Conservation (phyloP, 2,797 vertebrate species). For the Hafferia zeledoni region DNA sequence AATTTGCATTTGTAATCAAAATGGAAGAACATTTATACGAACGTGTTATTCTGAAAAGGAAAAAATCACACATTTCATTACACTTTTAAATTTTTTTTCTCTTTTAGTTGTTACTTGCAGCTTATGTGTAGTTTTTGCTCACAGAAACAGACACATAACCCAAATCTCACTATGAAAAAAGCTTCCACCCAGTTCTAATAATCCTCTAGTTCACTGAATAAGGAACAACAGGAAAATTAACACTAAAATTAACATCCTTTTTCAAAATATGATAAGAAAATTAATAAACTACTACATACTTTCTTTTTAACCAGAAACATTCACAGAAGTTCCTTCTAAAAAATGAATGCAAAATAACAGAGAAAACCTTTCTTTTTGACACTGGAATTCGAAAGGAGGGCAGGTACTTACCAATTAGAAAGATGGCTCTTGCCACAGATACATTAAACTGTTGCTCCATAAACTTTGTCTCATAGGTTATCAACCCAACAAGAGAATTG, state of each 20-base stretch:
- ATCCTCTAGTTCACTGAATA: not conserved
- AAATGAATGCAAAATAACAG: not conserved
- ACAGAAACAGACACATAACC: not conserved
- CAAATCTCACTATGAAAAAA: not conserved
- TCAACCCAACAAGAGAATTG: slow-evolving; percentile 81
- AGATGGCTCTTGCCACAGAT: slow-evolving; percentile 85
- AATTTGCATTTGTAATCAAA: not conserved
- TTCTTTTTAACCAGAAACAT: not conserved
- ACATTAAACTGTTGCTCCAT: slow-evolving; percentile 91
- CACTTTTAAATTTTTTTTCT: not conserved
- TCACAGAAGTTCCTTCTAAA: not conserved
- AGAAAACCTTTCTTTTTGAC: not conserved
- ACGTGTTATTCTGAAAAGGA: not conserved
- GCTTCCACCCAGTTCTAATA: not conserved
- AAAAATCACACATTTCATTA: not conserved
- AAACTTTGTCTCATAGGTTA: slow-evolving; percentile 90
- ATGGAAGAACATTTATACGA: not conserved
- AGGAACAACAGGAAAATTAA: not conserved
- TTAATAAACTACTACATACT: not conserved
- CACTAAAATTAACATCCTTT: not conserved
- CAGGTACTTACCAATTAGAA: slow-evolving; percentile 80
- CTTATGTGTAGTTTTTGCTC: not conserved
- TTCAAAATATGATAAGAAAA: not conserved
- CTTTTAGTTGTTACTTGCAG: not conserved
- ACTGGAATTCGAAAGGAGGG: not conserved